These are phyloP conservation scores for Bombus consobrinus DNA, from an alignment of 1,140 invertebrate genomes.

Conservation along the genomic window DNA sequence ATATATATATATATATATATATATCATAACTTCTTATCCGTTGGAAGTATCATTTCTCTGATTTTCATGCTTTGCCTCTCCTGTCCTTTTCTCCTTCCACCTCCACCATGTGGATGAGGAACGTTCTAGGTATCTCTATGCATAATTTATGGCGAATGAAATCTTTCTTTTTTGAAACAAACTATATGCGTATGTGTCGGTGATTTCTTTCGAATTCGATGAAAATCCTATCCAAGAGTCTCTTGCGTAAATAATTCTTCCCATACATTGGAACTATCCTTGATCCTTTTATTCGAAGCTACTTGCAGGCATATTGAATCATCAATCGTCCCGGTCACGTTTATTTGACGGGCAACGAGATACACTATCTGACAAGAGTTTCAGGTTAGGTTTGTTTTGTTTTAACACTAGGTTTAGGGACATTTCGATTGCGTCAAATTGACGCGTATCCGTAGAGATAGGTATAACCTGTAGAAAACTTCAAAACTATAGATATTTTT, in stretches of 20 bases:
- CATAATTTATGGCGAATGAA: slow-evolving; percentile 11
- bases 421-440: no score
- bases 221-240: neutral
- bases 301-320: slow-evolving; percentile 6
- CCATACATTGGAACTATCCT: neutral
- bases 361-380: neutral
- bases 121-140: neutral
- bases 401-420: no score
- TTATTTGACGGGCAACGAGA: neutral
- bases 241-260: neutral
- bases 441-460: no score
- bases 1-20: neutral
- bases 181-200: neutral
- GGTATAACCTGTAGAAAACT: no score
- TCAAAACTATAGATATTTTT: no score
- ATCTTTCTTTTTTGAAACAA: neutral
- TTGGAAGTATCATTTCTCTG: slow-evolving; percentile 19
- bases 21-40: slow-evolving; percentile 22
- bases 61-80: neutral
- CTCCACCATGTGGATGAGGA: neutral
- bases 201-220: neutral
- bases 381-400: neutral
- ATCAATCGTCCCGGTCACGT: neutral
- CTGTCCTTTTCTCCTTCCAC: neutral
- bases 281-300: neutral